Base-by-base conservation (phyloP, 1,140 invertebrate species). In the Rhysida immarginata region DNA sequence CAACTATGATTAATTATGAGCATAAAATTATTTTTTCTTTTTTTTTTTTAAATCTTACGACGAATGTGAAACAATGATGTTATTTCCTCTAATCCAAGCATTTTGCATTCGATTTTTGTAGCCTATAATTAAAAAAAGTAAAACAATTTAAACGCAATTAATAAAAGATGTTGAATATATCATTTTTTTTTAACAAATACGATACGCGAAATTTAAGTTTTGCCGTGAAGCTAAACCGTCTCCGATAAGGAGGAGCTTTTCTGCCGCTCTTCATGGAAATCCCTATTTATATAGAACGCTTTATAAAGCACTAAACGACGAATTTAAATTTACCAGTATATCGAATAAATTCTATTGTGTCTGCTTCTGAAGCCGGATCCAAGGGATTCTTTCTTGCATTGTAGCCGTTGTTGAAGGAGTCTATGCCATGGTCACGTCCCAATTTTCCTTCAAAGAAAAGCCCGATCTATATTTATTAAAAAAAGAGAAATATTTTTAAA, bases 401-500 rank as follows among this genome's bases (percentile, higher is more conserved):
- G 46, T 56, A 56, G 29, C 41, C 45, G 26, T 56, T 56, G 26
- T 51, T 56, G 13, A 48, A 21, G n/a, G 18, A 13, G 2, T 2
- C 24, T 27, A 56, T 25, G 14, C 21, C 26, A 16, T 43, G 46
- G 43, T 49, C 21, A 3, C 8, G 8, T 2, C 48, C 55, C 18
- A 56, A 50, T 26, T 49, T 56, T 2, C 21, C 41, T 23, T 56
- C 55, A 23, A 56, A 56, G 24, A 53, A 56, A 3, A 56, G 26
- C 2, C 55, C 55, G 8, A 49, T 50, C 54, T 55, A 27, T 8
- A 18, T 48, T 13, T 8, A 48, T 14, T 13, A 8, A 20, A 53
- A 46, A 24, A 21, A 54, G 3, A 54, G 3, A 24, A 51, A 51
- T 51, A 35, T 35, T 35, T 35, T 35, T 35, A 16, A 35, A 8